A percentile compares a stretch with the other conserved stretches of the same genome.
Conservation (phyloP, 2,888 invertebrate species). For the Nysson spinosus region DNA sequence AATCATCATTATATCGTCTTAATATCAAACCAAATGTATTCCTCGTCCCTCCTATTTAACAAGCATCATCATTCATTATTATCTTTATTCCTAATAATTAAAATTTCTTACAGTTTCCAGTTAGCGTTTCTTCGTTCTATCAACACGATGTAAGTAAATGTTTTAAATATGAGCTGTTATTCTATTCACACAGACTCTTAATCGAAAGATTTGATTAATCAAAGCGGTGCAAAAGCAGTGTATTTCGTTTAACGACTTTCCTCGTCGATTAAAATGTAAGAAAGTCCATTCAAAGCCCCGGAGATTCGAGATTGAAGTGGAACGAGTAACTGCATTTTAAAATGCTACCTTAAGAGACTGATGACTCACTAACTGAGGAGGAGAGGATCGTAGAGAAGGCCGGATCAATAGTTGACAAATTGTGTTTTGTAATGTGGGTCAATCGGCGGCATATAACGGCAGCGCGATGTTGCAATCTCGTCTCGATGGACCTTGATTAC, state of each 20-base stretch:
- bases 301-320: neutral
- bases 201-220: too few relatives aligned
- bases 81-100: too few relatives aligned
- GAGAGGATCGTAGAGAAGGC: conserved; percentile 27
- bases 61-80: too few relatives aligned
- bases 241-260: neutral
- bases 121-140: too few relatives aligned
- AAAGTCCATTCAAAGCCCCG: neutral
- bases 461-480: conserved; percentile 41
- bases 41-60: too few relatives aligned
- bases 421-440: conserved; percentile 47
- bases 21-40: too few relatives aligned
- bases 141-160: too few relatives aligned
- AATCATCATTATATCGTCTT: too few relatives aligned
- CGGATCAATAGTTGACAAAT: conserved; percentile 52
- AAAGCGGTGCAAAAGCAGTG: neutral
- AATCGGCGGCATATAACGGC: conserved; percentile 31
- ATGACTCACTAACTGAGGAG: conserved; percentile 29
- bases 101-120: too few relatives aligned
- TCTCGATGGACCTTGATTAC: conserved; percentile 42
- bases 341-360: conserved; percentile 24
- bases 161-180: too few relatives aligned
- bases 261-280: neutral
- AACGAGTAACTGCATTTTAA: conserved; percentile 29
- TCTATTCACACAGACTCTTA: too few relatives aligned